Evolutionary conservation across 1,140 invertebrate genomes (phyloP).

Genomic region (Lethrus apterus): DNA sequence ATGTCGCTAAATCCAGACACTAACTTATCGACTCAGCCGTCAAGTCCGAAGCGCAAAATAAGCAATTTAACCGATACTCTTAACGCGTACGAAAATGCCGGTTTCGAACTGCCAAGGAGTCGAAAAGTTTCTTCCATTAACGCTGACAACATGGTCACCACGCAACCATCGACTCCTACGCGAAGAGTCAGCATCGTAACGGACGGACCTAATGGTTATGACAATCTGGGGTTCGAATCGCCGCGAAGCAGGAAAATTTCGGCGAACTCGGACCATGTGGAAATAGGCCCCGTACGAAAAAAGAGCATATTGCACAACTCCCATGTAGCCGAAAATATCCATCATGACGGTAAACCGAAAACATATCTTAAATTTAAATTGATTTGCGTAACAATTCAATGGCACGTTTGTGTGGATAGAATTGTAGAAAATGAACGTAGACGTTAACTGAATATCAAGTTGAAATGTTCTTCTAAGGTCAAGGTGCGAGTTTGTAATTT

Average conservation of each 20-base stretch:
- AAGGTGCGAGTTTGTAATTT: too few relatives aligned
- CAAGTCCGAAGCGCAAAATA: too few relatives aligned
- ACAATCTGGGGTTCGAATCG: constrained; percentile 37
- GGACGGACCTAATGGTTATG: constrained; percentile 24
- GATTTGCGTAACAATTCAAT: background rate
- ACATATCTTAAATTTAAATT: constrained; percentile 21
- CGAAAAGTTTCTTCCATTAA: too few relatives aligned
- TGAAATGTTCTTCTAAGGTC: too few relatives aligned
- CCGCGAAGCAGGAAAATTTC: constrained; percentile 35
- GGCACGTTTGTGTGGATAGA: background rate
- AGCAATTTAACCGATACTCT: too few relatives aligned
- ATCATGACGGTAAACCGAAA: constrained; percentile 22
- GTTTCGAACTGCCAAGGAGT: too few relatives aligned
- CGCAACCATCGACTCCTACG: background rate
- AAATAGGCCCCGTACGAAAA: constrained; percentile 50
- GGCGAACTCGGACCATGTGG: constrained; percentile 34
- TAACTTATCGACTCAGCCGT: too few relatives aligned
- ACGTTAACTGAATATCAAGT: too few relatives aligned
- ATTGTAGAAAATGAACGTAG: background rate
- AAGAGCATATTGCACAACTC: constrained; percentile 58
- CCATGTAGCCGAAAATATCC: constrained; percentile 1
- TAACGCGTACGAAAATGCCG: background rate
- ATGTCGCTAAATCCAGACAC: too few relatives aligned
- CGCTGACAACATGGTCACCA: too few relatives aligned
- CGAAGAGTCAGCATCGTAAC: constrained; percentile 10